These are phyloP conservation scores for Serranus cabrilla DNA, from an alignment of 2,797 vertebrate genomes.

Conservation along the genomic window DNA sequence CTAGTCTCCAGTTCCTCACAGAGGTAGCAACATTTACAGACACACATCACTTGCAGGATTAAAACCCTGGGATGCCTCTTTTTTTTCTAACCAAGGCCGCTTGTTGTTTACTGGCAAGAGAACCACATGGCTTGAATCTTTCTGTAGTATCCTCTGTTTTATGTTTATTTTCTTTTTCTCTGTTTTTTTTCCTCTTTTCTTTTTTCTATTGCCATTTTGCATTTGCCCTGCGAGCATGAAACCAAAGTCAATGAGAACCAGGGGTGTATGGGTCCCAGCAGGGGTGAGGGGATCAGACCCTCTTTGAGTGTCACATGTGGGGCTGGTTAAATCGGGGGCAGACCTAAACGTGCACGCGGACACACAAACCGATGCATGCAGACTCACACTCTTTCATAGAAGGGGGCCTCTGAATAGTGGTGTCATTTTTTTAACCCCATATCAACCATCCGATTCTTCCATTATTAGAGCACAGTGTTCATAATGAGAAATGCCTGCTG, in stretches of 20 bases:
- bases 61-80: conserved; percentile 61
- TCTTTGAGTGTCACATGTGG: conserved; percentile 80
- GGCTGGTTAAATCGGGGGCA: conserved; percentile 74
- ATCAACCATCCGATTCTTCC: conserved; percentile 40
- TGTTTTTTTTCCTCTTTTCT: conserved; percentile 39
- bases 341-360: conserved; percentile 43
- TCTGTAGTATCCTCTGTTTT: conserved; percentile 74
- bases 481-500: conserved; percentile 35
- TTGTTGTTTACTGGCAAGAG: conserved; percentile 74
- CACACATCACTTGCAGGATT: conserved; percentile 65
- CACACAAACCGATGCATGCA: conserved; percentile 18
- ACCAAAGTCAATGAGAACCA: conserved; percentile 82
- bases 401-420: conserved; percentile 37
- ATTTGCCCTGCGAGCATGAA: conserved; percentile 76
- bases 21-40: conserved; percentile 70
- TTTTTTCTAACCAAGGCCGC: conserved; percentile 47
- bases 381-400: conserved; percentile 14
- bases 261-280: conserved; percentile 74
- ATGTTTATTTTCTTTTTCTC: conserved; percentile 74
- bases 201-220: conserved; percentile 71
- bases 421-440: conserved; percentile 60
- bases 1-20: conserved; percentile 56
- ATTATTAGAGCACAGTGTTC: conserved; percentile 47
- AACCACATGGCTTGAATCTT: conserved; percentile 78
- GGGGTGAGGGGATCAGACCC: conserved; percentile 76